Conservation (phyloP, 2,113 vertebrate species). For the Diadophis punctatus region DNA sequence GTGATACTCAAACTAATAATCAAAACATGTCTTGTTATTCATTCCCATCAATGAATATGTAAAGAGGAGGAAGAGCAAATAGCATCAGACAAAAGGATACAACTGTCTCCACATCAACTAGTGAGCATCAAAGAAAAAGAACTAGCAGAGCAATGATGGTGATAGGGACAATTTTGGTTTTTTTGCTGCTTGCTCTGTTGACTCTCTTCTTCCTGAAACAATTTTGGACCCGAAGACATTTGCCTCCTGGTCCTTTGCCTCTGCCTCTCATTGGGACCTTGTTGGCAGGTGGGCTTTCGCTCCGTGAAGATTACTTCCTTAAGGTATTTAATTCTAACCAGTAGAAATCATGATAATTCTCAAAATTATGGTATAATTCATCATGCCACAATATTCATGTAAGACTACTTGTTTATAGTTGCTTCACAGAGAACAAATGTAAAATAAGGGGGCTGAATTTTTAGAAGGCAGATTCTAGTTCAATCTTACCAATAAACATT, state of each 20-base stretch:
- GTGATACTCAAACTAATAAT: too few relatives aligned
- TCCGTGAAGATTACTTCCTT: background rate
- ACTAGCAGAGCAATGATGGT: background rate
- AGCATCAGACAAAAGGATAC: too few relatives aligned
- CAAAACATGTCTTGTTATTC: background rate
- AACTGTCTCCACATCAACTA: background rate
- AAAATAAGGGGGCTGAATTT: too few relatives aligned
- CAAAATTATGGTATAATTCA: background rate
- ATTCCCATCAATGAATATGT: too few relatives aligned
- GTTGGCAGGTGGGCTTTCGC: conserved; percentile 6
- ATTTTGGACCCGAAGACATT: background rate
- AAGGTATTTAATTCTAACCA: conserved; percentile 5
- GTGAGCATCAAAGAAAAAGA: background rate
- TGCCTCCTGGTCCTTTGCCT: conserved; percentile 28
- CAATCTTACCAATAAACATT: too few relatives aligned
- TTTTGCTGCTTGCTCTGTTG: background rate
- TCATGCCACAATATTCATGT: too few relatives aligned
- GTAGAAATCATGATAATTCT: background rate
- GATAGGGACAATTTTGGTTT: background rate
- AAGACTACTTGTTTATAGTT: too few relatives aligned
- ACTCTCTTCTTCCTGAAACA: background rate
- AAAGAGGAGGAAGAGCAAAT: background rate
- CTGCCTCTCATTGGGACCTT: conserved; percentile 34
- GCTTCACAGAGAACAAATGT: background rate
- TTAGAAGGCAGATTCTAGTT: too few relatives aligned